phyloP scores from a whole-genome alignment of 2,797 vertebrate genomes.

The Scarus forsteni region DNA sequence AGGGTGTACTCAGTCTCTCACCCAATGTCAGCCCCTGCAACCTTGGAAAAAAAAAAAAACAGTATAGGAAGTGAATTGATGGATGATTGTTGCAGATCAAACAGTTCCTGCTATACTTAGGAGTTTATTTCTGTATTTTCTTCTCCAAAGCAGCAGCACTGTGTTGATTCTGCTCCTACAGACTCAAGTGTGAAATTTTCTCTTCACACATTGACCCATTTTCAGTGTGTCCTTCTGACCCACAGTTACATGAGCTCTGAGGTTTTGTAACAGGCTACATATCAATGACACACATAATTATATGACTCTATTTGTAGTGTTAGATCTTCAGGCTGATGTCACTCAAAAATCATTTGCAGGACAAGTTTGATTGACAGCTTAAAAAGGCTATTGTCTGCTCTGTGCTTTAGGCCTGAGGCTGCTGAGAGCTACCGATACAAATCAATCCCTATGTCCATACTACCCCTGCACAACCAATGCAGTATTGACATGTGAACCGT shows the following conservation, averaged over 20 bases:
- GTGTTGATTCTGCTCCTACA: background rate
- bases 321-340: constrained; percentile 2
- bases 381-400: background rate
- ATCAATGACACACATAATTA: constrained; percentile 10
- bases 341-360: constrained; percentile 10
- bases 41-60: no score
- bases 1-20: no score
- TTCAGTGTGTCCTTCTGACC: background rate
- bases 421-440: background rate
- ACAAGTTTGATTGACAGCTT: constrained; percentile 7
- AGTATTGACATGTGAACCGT: background rate
- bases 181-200: background rate
- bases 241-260: background rate
- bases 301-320: constrained; percentile 1
- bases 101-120: no score
- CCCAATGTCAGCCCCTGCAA: no score
- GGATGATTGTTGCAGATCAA: no score
- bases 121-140: no score
- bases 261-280: constrained; percentile 1
- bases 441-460: constrained; percentile 10
- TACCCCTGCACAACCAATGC: background rate
- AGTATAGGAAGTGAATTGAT: no score
- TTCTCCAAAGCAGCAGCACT: background rate
- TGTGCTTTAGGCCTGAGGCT: background rate
- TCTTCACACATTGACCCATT: background rate